Evolutionary conservation across 2,113 vertebrate genomes (phyloP).

Genomic region (Benitochromis conjunctus): DNA sequence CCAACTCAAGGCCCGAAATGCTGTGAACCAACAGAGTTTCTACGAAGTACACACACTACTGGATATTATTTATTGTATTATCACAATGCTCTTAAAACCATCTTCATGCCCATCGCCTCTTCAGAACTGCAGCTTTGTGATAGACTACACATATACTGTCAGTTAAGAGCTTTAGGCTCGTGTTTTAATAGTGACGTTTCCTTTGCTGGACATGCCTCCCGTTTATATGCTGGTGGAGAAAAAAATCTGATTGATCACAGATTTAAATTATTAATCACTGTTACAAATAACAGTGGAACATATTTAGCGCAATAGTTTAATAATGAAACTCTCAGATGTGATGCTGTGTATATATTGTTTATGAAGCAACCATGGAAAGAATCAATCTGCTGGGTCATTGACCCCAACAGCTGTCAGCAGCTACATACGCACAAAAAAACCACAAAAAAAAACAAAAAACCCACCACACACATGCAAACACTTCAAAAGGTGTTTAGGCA

Average conservation of each 20-base stretch:
- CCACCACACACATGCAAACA: not conserved
- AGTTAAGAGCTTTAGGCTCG: not conserved
- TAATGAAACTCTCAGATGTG: not conserved
- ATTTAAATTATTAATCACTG: not conserved
- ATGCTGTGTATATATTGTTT: not conserved
- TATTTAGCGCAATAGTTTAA: not conserved
- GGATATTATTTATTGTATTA: slow-evolving; percentile 1
- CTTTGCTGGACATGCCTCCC: not conserved
- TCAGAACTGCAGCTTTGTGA: not conserved
- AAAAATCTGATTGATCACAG: not conserved
- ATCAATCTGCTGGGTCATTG: not conserved
- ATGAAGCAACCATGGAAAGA: slow-evolving; percentile 30
- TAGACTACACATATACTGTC: not conserved
- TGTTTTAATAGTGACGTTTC: not conserved
- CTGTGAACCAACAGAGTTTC: slow-evolving; percentile 32
- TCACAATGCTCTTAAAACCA: not conserved
- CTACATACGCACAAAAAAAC: not conserved
- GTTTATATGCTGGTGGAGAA: not conserved
- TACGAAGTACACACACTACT: not conserved
- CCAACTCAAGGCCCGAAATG: slow-evolving; percentile 28
- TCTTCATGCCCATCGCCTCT: not conserved
- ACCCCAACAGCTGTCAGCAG: not conserved
- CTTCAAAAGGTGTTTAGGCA: not conserved
- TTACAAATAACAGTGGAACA: not conserved
- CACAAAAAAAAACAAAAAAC: not conserved